Conservation (phyloP, 2,797 vertebrate species). For the Eupleurogrammus muticus region DNA sequence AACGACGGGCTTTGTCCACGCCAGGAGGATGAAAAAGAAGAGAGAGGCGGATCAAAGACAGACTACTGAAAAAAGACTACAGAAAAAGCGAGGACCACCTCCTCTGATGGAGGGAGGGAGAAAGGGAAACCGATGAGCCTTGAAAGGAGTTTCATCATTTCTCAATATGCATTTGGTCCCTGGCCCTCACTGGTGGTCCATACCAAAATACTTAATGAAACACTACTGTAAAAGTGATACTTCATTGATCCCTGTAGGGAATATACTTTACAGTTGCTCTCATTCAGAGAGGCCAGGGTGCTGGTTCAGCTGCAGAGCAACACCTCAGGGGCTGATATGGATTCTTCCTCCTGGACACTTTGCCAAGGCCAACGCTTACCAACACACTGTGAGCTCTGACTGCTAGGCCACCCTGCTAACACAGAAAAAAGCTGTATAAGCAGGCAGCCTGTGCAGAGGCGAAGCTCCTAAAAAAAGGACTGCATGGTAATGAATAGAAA, state of each 20-base stretch:
- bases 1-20: conserved; percentile 72
- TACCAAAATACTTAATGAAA: conserved; percentile 53
- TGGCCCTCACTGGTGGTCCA: conserved; percentile 55
- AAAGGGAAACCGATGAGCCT: conserved; percentile 71
- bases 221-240: conserved; percentile 65
- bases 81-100: conserved; percentile 72
- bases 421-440: conserved; percentile 19
- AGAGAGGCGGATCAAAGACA: conserved; percentile 74
- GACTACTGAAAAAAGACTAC: conserved; percentile 58
- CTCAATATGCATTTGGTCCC: conserved; percentile 40
- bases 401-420: conserved; percentile 33
- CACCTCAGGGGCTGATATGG: conserved; percentile 18
- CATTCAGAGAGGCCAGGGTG: conserved; percentile 30
- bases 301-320: conserved; percentile 50
- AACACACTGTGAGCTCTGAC: conserved; percentile 12
- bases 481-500: conserved; percentile 18
- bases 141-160: conserved; percentile 61
- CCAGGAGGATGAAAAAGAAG: conserved; percentile 73
- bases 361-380: neutral
- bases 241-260: conserved; percentile 57
- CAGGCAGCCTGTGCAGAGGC: conserved; percentile 19
- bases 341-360: conserved; percentile 23
- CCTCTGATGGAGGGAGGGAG: conserved; percentile 60
- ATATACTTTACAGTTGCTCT: conserved; percentile 52
- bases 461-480: conserved; percentile 5